Conservation (phyloP, 2,113 vertebrate species). For the Eudyptes chrysolophus region DNA sequence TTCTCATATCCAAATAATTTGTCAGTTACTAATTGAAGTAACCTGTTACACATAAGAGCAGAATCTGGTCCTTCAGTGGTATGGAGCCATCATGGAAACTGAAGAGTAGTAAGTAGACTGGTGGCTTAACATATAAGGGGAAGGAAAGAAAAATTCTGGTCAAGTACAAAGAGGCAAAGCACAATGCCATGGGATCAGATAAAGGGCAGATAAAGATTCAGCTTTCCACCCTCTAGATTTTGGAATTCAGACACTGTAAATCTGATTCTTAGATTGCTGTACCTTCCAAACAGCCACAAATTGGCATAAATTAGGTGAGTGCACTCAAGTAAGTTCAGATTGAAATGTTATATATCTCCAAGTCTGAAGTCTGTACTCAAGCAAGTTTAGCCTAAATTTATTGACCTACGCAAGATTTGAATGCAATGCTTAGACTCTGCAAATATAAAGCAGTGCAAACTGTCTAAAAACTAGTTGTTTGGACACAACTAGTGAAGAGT, state of each 20-base stretch:
- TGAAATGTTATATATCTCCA: background rate
- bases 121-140: background rate
- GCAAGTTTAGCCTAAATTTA: background rate
- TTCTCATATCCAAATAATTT: background rate
- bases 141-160: background rate
- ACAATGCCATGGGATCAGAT: background rate
- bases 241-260: background rate
- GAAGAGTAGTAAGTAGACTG: background rate
- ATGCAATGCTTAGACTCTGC: background rate
- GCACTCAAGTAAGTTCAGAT: background rate
- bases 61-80: background rate
- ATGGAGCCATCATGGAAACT: background rate
- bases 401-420: background rate
- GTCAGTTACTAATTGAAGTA: background rate
- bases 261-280: background rate
- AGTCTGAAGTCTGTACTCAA: background rate
- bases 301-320: background rate
- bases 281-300: background rate
- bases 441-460: background rate
- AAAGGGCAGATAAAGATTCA: background rate
- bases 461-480: background rate
- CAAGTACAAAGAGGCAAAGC: background rate
- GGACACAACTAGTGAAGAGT: background rate
- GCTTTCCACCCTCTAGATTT: background rate
- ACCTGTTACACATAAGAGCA: background rate